Evolutionary conservation across 2,888 invertebrate genomes (phyloP).

Genomic region (Cerastis leucographa): DNA sequence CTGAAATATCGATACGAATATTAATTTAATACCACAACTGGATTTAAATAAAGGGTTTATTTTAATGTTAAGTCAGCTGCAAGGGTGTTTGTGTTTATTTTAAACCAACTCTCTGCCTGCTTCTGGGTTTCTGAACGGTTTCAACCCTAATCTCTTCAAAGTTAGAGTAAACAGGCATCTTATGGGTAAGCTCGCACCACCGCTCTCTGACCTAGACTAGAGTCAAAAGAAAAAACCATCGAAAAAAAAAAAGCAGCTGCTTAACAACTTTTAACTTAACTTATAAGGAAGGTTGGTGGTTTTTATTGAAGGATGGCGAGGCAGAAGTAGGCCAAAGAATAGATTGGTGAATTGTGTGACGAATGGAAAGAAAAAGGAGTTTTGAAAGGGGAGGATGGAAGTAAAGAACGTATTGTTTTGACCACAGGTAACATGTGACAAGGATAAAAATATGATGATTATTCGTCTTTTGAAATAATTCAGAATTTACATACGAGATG

Average conservation of each 20-base stretch:
- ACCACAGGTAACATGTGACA: neutral
- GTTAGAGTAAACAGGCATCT: too few species aligned
- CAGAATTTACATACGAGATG: neutral
- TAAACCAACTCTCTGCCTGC: too few species aligned
- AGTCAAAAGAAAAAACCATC: too few species aligned
- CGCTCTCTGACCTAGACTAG: too few species aligned
- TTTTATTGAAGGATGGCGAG: neutral
- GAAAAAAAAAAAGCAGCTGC: neutral
- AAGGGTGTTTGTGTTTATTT: neutral
- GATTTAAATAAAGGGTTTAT: slow-evolving; percentile 60
- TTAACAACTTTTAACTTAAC: too few species aligned
- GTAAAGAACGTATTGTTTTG: neutral
- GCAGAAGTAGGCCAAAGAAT: neutral
- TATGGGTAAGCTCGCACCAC: too few species aligned
- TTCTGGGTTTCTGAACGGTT: too few species aligned
- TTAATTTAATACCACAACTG: slow-evolving; percentile 71
- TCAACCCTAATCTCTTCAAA: too few species aligned
- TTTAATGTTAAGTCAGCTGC: slow-evolving; percentile 15
- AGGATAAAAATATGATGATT: neutral
- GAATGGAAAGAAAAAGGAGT: neutral
- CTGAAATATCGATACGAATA: slow-evolving; percentile 68
- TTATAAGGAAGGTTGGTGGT: too few species aligned
- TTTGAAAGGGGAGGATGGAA: neutral
- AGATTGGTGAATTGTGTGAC: neutral
- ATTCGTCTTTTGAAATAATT: neutral